Base-by-base conservation (phyloP, 2,888 invertebrate genomes). In the Cerastis leucographa region DNA sequence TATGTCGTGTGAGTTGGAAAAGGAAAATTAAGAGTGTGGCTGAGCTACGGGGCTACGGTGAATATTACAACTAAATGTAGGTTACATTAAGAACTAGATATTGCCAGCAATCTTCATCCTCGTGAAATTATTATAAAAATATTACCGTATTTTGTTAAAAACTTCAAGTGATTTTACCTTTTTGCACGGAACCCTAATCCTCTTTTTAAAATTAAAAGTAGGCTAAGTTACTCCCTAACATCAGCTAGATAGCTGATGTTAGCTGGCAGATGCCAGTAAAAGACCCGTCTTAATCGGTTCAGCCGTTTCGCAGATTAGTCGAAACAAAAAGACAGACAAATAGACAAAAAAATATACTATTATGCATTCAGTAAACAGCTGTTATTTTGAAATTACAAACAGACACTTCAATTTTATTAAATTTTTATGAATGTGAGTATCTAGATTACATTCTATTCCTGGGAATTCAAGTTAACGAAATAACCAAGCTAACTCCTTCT, bases 1-100 rank as follows among this genome's bases (percentile, higher is more conserved):
- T 46, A 70, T 42, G 67, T 68, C 25, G 14, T 62, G n/a, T 35
- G 49, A 56, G 25, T 64, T 56, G 19, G 29, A 46, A 72, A 44
- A 35, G 40, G 40, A 9, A 46, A 64, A 40, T 54, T 51, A 22
- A 25, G 35, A 40, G 44, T 8, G n/a, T 74, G 19, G 6, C 14
- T 62, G n/a, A n/a, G n/a, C 17, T 42, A 42, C n/a, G n/a, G 35
- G 40, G 29, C 66, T 29, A 12, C 3, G 6, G 25, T 11, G 25
- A n/a, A 65, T 42, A 42, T 46, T 8, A 64, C 64, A 54, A 19
- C 22, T n/a, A 29, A 22, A 76, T 17, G 25, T 2, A 25, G 44
- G 42, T 51, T 51, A 71, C n/a, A n/a, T n/a, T n/a, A n/a, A n/a
- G n/a, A n/a, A n/a, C n/a, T n/a, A n/a, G n/a, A n/a, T n/a, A n/a